These are phyloP conservation scores for Drosophila imparisetae DNA, from an alignment of 2,888 invertebrate species.

Conservation along the genomic window DNA sequence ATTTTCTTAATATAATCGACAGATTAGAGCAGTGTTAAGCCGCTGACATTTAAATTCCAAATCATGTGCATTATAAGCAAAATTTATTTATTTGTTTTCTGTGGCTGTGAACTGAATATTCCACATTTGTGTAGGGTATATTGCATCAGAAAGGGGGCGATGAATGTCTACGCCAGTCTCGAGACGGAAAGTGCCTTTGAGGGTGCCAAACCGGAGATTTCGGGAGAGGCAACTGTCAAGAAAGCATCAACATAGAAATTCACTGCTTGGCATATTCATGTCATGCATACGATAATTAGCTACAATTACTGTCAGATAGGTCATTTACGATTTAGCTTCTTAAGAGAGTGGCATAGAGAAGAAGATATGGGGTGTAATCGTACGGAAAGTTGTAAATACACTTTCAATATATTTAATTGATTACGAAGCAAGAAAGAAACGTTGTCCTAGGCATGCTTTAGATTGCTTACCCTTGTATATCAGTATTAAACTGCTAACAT, in stretches of 20 bases:
- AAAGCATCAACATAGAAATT: constrained; percentile 2
- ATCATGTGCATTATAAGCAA: background rate
- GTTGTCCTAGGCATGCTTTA: background rate
- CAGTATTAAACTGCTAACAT: background rate
- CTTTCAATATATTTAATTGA: background rate
- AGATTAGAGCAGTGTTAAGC: background rate
- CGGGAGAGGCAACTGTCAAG: background rate
- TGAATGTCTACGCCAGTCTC: background rate
- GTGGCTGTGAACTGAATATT: background rate
- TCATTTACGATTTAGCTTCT: constrained; percentile 6
- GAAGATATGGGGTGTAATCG: background rate
- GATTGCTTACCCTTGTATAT: background rate
- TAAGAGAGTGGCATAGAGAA: background rate
- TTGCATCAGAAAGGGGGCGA: background rate
- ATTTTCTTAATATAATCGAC: too few relatives aligned
- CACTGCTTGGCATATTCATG: constrained; percentile 21
- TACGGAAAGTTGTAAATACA: background rate
- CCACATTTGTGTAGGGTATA: background rate
- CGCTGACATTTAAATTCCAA: background rate
- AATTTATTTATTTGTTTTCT: background rate
- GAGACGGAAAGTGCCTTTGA: constrained; percentile 30
- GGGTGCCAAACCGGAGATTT: constrained; percentile 46
- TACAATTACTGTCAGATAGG: constrained; percentile 11
- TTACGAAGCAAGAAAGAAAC: background rate
- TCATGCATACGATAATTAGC: constrained; percentile 3